Base-by-base conservation (phyloP, 2,888 invertebrate species). In the Doris montereyensis region DNA sequence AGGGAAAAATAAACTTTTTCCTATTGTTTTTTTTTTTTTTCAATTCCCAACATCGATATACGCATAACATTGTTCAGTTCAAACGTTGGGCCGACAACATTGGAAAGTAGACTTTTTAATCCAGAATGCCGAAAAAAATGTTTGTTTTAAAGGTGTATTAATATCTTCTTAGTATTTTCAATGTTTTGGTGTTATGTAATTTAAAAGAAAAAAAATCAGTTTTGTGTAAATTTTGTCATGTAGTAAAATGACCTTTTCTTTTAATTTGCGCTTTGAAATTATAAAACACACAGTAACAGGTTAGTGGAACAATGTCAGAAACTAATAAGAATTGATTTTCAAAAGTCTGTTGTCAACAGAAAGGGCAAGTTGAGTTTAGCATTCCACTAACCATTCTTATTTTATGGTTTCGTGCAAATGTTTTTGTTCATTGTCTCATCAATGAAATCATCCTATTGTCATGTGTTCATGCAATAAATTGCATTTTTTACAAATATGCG, bases 401-500 rank as follows among this genome's bases (percentile, higher is more conserved):
- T 75, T 68, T 62, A 30, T 21, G 10, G 67, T 35, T 21, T 28
- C 21, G 57, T 34, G 34, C 32, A 32, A 26, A 60, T 60, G 3
- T 13, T 24, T 21, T 58, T 75, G 13, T 30, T 75, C 32, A 24
- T 17, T 65, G 62, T 34, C 5, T 73, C 71, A 71, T 77, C 60
- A 58, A 41, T 41, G 52, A 41, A 17, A 17, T 41, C 17, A 41
- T 41, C 52, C 5, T 41, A 41, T 67, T 58, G 73, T 78, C 78
- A 58, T 57, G 74, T 79, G 79, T 79, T 79, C 75, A 79, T 79
- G 79, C 79, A 79, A 60, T 76, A 79, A 79, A 79, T 58, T 77
- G 71, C 77, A 77, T 77, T 77, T 79, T 79, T 68, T 79, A 70
- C 70, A 79, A 4, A 21, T 13, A 34, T 13, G n/a, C 8, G 57